Conservation (phyloP, 2,888 invertebrate species). For the Anthophora plumipes region DNA sequence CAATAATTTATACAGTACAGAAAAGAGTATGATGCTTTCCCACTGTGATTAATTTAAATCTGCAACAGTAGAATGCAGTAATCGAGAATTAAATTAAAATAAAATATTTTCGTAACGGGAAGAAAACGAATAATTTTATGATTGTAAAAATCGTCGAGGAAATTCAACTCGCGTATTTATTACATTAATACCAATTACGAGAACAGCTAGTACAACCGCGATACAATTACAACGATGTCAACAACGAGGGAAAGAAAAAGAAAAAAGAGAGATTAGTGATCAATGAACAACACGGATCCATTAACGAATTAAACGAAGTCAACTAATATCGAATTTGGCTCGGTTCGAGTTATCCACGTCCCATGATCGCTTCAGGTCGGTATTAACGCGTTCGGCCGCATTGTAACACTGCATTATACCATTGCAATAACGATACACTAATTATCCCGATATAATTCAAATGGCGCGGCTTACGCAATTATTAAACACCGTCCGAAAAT, state of each 20-base stretch:
- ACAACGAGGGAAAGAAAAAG: background rate
- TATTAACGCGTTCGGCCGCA: slow-evolving; percentile 16
- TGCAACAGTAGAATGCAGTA: too few species aligned
- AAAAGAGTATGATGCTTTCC: too few species aligned
- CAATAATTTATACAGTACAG: too few species aligned
- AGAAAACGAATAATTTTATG: too few species aligned
- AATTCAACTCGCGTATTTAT: too few species aligned
- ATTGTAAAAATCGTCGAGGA: too few species aligned
- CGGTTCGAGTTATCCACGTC: slow-evolving; percentile 3
- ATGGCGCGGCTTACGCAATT: slow-evolving; percentile 13
- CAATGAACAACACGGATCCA: slow-evolving; percentile 8
- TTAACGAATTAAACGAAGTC: slow-evolving; percentile 34
- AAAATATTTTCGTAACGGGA: too few species aligned
- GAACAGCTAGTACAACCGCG: background rate
- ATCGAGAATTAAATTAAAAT: too few species aligned
- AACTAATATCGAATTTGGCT: slow-evolving; percentile 15
- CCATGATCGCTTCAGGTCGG: background rate
- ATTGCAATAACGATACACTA: slow-evolving; percentile 26
- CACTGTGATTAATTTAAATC: too few species aligned
- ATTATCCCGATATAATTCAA: slow-evolving; percentile 31
- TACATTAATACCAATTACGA: background rate
- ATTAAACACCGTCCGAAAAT: slow-evolving; percentile 41
- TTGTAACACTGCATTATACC: slow-evolving; percentile 22
- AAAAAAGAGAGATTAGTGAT: slow-evolving; percentile 2
- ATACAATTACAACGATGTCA: background rate